phyloP scores from a whole-genome alignment of 2,888 invertebrate genomes.

The Melanargia galathea region DNA sequence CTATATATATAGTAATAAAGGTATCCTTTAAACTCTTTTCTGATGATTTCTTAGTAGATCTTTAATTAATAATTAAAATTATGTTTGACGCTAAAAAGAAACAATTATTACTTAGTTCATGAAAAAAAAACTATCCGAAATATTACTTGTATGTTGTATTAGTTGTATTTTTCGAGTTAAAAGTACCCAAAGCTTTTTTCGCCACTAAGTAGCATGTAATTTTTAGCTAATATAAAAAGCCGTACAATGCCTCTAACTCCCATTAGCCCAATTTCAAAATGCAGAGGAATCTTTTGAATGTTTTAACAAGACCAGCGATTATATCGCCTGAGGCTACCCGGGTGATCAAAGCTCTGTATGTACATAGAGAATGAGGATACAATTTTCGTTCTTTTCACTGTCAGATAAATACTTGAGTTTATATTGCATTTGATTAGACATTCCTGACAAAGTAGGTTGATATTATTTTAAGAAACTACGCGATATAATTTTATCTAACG shows the following conservation, averaged over 20 bases:
- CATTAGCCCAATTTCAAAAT: slow-evolving; percentile 26
- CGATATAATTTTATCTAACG: too few relatives aligned
- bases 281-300: slow-evolving; percentile 26
- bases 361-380: not conserved
- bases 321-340: slow-evolving; percentile 24
- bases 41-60: too few relatives aligned
- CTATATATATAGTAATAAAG: too few relatives aligned
- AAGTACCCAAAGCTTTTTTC: too few relatives aligned
- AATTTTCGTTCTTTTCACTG: not conserved
- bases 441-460: not conserved
- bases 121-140: too few relatives aligned
- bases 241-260: not conserved
- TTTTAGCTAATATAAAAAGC: not conserved
- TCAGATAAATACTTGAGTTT: not conserved
- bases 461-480: not conserved
- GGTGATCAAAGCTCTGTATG: slow-evolving; percentile 25
- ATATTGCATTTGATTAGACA: too few relatives aligned
- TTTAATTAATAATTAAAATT: too few relatives aligned
- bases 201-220: not conserved
- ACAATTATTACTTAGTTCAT: too few relatives aligned
- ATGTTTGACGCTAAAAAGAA: too few relatives aligned
- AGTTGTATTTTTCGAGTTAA: too few relatives aligned
- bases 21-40: too few relatives aligned
- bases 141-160: too few relatives aligned
- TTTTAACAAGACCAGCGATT: slow-evolving; percentile 31